phyloP scores from a whole-genome alignment of 1,140 invertebrate species.

The Macrotrachela quadricornifera region DNA sequence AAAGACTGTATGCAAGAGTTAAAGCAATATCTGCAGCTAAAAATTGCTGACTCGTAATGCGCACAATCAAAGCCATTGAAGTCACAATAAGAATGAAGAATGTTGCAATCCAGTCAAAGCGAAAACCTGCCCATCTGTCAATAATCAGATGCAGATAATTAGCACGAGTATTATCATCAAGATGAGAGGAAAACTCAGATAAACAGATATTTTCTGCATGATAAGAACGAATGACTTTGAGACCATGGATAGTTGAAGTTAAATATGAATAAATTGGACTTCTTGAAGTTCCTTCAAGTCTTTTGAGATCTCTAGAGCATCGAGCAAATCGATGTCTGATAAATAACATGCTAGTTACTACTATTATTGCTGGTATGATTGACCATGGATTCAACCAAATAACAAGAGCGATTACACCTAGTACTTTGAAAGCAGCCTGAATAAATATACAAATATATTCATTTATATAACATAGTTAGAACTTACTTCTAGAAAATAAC shows the following conservation, averaged over 20 bases:
- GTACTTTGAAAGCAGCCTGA: constrained; percentile 46
- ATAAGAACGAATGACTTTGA: constrained; percentile 68
- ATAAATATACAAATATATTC: constrained; percentile 15
- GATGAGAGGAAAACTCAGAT: constrained; percentile 43
- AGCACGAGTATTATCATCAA: constrained; percentile 37
- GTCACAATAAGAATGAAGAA: constrained; percentile 27
- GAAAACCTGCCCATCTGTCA: constrained; percentile 58
- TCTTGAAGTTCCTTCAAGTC: constrained; percentile 16
- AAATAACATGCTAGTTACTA: constrained; percentile 47
- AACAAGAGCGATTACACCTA: constrained; percentile 52
- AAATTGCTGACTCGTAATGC: no score
- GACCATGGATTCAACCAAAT: constrained; percentile 51
- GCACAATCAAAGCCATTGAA: no score
- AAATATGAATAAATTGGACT: constrained; percentile 62
- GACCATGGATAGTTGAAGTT: constrained; percentile 61
- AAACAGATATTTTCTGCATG: constrained; percentile 36
- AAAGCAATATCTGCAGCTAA: no score
- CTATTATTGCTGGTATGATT: constrained; percentile 38
- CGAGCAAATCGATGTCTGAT: constrained; percentile 53
- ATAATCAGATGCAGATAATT: constrained; percentile 49
- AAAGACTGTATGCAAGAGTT: no score
- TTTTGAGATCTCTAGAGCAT: constrained; percentile 58
- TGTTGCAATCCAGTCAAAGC: constrained; percentile 37
- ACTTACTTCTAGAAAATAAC: no score
- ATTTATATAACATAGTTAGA: no score